These are phyloP conservation scores for Herminia tarsipennalis DNA, from an alignment of 2,888 invertebrate genomes.

Conservation along the genomic window DNA sequence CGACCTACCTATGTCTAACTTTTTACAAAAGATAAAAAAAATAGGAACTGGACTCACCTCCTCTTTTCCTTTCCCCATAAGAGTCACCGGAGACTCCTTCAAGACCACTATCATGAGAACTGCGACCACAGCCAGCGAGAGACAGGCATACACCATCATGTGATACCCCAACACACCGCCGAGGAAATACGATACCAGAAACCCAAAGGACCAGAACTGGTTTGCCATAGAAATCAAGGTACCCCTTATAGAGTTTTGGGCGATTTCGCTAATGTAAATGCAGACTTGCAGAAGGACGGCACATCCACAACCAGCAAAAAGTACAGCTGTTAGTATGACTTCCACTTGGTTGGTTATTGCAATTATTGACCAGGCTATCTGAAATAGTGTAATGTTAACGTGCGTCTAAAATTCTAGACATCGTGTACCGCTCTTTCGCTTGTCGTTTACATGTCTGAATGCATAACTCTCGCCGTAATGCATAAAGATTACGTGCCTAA, in stretches of 20 bases:
- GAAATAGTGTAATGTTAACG: too few species aligned
- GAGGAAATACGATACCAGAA: constrained; percentile 63
- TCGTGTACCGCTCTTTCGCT: too few species aligned
- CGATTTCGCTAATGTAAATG: constrained; percentile 66
- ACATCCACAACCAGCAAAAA: constrained; percentile 63
- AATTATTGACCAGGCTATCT: constrained; percentile 66
- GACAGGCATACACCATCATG: constrained; percentile 55
- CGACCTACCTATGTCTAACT: too few species aligned
- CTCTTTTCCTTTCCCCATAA: constrained; percentile 64
- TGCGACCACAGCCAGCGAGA: constrained; percentile 49
- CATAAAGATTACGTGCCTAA: too few species aligned
- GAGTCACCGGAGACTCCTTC: constrained; percentile 63
- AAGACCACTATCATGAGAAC: constrained; percentile 46
- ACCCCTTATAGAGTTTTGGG: constrained; percentile 68
- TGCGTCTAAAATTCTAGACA: too few species aligned
- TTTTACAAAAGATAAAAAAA: too few species aligned
- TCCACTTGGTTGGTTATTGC: constrained; percentile 53
- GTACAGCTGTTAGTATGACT: constrained; percentile 54
- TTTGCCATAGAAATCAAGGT: constrained; percentile 60
- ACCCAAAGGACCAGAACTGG: constrained; percentile 61
- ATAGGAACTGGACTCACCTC: constrained; percentile 45
- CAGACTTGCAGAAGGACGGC: constrained; percentile 55
- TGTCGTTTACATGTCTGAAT: too few species aligned
- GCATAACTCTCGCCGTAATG: too few species aligned
- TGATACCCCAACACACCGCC: constrained; percentile 63